phyloP scores from a whole-genome alignment of 2,888 invertebrate species.

The Serrognathus titanus region DNA sequence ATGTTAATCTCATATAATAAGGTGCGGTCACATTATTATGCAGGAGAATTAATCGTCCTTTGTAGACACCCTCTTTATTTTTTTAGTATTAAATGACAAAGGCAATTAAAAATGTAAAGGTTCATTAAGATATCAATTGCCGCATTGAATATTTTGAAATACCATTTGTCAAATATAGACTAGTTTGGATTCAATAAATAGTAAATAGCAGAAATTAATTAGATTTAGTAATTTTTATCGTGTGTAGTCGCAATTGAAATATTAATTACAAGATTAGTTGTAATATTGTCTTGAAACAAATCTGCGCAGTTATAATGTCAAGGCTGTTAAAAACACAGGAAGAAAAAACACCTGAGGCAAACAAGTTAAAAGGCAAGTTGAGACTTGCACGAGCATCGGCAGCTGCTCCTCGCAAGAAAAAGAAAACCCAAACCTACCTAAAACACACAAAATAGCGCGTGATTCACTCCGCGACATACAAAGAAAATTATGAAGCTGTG shows the following conservation, averaged over 20 bases:
- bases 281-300: no score
- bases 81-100: no score
- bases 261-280: no score
- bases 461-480: neutral
- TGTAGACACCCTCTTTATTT: neutral
- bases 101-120: no score
- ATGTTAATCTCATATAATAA: neutral
- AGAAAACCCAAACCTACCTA: neutral
- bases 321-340: slow-evolving; percentile 8
- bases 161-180: no score
- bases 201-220: no score
- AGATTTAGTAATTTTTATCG: no score
- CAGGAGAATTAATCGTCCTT: neutral
- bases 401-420: neutral
- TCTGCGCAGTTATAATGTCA: slow-evolving; percentile 1
- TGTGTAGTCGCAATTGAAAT: no score
- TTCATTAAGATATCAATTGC: no score
- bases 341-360: neutral
- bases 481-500: no score
- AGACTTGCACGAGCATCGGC: slow-evolving; percentile 6
- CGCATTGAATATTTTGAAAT: no score
- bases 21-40: neutral
- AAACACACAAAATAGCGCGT: neutral
- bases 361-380: slow-evolving; percentile 3
- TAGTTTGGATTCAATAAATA: no score